phyloP scores from a whole-genome alignment of 1,140 invertebrate species.

The Nasonia longicornis region DNA sequence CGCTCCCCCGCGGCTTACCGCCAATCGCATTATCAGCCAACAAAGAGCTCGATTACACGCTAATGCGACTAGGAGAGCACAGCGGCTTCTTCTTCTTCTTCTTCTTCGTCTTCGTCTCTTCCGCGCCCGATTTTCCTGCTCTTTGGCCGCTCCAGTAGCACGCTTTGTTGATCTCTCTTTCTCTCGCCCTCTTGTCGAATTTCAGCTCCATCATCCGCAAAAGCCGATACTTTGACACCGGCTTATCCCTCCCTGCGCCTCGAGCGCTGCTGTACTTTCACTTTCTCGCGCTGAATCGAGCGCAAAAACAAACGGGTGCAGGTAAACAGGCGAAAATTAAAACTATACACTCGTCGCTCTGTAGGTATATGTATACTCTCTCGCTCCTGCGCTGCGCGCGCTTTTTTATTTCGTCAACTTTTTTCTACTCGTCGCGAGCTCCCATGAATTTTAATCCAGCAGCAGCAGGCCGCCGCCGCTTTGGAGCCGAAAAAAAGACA shows the following conservation, averaged over 20 bases:
- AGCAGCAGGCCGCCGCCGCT: slow-evolving; percentile 8
- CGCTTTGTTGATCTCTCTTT: slow-evolving; percentile 1
- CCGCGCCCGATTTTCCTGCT: neutral
- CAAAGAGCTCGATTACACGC: slow-evolving; percentile 47
- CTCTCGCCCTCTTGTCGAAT: slow-evolving; percentile 5
- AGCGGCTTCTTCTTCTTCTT: neutral
- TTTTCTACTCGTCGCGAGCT: slow-evolving; percentile 34
- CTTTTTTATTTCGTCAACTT: slow-evolving; percentile 36
- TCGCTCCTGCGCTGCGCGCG: neutral
- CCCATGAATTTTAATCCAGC: slow-evolving; percentile 62
- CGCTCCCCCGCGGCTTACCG: slow-evolving; percentile 45
- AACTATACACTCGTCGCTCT: neutral
- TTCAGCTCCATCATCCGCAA: slow-evolving; percentile 15
- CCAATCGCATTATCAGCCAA: slow-evolving; percentile 50
- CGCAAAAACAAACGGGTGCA: neutral
- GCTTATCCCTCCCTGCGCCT: neutral
- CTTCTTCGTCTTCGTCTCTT: neutral
- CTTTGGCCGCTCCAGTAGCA: neutral
- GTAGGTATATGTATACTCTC: no score
- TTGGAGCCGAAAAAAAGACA: slow-evolving; percentile 42
- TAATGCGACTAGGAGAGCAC: slow-evolving; percentile 33
- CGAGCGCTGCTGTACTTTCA: neutral
- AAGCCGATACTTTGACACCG: slow-evolving; percentile 28
- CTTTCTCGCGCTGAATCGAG: neutral
- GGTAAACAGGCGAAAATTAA: slow-evolving; percentile 2